Base-by-base conservation (phyloP, 2,113 vertebrate species). In the Entosphenus tridentatus region DNA sequence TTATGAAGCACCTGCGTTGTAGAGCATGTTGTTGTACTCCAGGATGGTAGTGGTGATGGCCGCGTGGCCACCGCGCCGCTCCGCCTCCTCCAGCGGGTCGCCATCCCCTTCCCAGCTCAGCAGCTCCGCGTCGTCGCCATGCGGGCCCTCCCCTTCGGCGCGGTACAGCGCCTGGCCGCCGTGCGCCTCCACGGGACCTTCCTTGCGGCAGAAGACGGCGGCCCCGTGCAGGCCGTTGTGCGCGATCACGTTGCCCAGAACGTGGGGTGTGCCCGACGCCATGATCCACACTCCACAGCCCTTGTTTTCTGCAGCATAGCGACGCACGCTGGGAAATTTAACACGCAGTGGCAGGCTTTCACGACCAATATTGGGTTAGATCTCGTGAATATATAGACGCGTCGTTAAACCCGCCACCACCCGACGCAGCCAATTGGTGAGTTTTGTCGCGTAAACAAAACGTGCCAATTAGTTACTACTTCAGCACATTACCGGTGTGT, bases 271-370 rank as follows among this genome's bases (percentile, higher is more conserved):
- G 77, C 89, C 90, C 71, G 87, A 88, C 0, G 87, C 84, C 83
- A 85, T 87, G 58, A 92, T 81, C 87, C 86, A 88, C 69, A 95
- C 83, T 0, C 88, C 84, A 14, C 88, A 95, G 73, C 87, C 85
- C 76, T 83, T 86, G 77, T 86, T 89, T 71, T 83, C 87, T 95
- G 70, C 5, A 55, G 11, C 39, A 39, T 39, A 39, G 39, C 39
- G 6, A 39, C 39, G 39, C 39, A 39, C 39, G 39, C 39, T 39
- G 39, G 39, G 6, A 39, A 39, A 39, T 39, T 39, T 1, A 39
- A 39, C 39, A 39, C 39, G 39, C 6, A 39, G 39, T 39, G 6
- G 39, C 39, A 6, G 39, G 39, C 39, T 39, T 39, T 39, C 39
- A 5, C 39, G 39, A 39, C 39, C 39, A 39, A 39, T 39, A 39